Evolutionary conservation across 2,113 vertebrate species (phyloP).

Genomic region (Steatornis caripensis): DNA sequence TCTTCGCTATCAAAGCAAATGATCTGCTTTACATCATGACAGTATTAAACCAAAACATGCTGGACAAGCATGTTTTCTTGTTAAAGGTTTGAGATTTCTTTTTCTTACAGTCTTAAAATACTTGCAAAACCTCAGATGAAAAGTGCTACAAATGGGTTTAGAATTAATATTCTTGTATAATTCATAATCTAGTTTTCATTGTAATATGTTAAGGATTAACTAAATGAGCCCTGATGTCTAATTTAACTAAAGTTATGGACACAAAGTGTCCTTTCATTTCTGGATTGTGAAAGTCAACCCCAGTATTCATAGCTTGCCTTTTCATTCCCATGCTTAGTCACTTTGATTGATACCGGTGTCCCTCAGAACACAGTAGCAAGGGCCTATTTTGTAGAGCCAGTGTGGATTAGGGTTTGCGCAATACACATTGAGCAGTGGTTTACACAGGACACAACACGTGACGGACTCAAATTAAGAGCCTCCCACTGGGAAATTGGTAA

Average conservation of each 20-base stretch:
- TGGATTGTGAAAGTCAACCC: background rate
- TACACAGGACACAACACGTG: background rate
- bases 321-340: background rate
- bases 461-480: background rate
- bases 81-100: background rate
- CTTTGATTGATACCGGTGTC: accelerated
- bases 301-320: background rate
- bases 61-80: background rate
- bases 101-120: background rate
- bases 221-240: background rate
- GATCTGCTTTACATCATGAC: background rate
- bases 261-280: background rate
- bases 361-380: background rate
- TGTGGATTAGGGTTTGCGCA: background rate
- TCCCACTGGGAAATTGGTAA: background rate
- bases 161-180: background rate
- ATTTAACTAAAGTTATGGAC: background rate
- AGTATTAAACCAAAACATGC: background rate
- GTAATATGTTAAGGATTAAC: background rate
- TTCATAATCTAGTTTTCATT: background rate
- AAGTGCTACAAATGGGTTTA: background rate
- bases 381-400: background rate
- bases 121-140: background rate
- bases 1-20: background rate
- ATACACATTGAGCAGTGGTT: background rate